Percentiles rank a stretch among this genome's conserved stretches.
Conservation (phyloP, 2,797 vertebrate species). For the Enteromius viviparus region DNA sequence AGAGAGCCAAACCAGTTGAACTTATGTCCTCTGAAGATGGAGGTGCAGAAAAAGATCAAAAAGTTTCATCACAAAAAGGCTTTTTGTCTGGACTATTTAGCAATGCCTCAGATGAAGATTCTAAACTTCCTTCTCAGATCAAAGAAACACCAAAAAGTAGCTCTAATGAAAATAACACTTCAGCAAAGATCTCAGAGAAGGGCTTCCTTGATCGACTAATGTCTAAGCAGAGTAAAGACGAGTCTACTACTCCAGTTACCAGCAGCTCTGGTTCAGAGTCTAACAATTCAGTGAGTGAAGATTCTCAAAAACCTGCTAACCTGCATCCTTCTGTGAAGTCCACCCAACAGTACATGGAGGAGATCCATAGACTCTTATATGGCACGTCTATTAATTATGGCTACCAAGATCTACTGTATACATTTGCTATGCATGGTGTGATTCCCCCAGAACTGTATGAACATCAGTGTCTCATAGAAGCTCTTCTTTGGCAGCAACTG, state of each 20-base stretch:
- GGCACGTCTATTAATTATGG: conserved; percentile 77
- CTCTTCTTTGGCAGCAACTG: conserved; percentile 81
- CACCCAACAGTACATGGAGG: conserved; percentile 75
- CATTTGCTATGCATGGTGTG: conserved; percentile 78
- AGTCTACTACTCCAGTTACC: conserved; percentile 52
- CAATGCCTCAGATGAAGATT: conserved; percentile 73
- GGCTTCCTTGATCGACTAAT: conserved; percentile 70
- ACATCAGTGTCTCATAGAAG: conserved; percentile 81
- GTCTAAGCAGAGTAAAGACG: conserved; percentile 71
- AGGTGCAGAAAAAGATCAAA: conserved; percentile 72
- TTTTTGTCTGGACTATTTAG: conserved; percentile 83
- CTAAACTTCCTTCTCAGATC: conserved; percentile 59
- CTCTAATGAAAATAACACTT: conserved; percentile 57
- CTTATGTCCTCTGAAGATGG: conserved; percentile 65
- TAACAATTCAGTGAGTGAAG: conserved; percentile 37
- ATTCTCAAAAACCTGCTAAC: conserved; percentile 30
- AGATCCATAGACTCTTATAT: conserved; percentile 78
- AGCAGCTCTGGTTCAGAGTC: conserved; percentile 48
- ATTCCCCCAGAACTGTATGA: conserved; percentile 80
- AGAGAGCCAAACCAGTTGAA: conserved; percentile 75
- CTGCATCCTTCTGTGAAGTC: conserved; percentile 67
- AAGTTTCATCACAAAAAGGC: conserved; percentile 71
- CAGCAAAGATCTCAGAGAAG: conserved; percentile 69
- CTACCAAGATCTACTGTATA: conserved; percentile 79
- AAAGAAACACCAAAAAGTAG: conserved; percentile 65